Conservation (phyloP, 2,113 vertebrate genomes). For the Rousettus leschenaultii region DNA sequence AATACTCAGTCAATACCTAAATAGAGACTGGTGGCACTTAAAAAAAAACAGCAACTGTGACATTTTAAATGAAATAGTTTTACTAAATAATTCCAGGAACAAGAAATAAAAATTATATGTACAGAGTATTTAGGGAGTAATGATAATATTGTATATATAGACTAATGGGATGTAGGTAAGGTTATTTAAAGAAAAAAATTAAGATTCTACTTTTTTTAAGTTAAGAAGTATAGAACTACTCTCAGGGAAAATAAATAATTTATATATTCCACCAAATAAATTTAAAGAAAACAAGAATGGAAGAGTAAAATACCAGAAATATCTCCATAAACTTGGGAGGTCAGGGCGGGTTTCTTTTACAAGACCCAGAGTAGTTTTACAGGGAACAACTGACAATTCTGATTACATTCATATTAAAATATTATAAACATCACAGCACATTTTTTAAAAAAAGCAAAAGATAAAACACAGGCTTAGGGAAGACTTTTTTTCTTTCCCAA, state of each 20-base stretch:
- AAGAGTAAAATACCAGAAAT: neutral
- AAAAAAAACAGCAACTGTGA: neutral
- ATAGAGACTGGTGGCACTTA: neutral
- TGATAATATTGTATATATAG: neutral
- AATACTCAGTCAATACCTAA: neutral
- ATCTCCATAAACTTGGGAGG: neutral
- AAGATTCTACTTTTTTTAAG: neutral
- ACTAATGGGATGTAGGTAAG: neutral
- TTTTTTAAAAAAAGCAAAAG: neutral
- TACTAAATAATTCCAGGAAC: neutral
- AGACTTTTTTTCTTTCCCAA: neutral
- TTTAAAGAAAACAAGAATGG: neutral
- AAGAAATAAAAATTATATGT: neutral
- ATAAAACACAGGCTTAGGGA: neutral
- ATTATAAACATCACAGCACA: neutral
- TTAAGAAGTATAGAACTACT: neutral
- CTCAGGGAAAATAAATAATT: neutral
- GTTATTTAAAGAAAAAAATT: neutral
- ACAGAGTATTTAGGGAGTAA: neutral
- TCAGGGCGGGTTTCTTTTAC: neutral
- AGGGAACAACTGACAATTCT: neutral
- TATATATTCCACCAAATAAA: neutral
- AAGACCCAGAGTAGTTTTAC: neutral
- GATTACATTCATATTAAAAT: neutral
- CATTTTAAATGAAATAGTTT: neutral